These are phyloP conservation scores for Scyliorhinus canicula DNA, from an alignment of 2,797 vertebrate genomes.

Conservation along the genomic window DNA sequence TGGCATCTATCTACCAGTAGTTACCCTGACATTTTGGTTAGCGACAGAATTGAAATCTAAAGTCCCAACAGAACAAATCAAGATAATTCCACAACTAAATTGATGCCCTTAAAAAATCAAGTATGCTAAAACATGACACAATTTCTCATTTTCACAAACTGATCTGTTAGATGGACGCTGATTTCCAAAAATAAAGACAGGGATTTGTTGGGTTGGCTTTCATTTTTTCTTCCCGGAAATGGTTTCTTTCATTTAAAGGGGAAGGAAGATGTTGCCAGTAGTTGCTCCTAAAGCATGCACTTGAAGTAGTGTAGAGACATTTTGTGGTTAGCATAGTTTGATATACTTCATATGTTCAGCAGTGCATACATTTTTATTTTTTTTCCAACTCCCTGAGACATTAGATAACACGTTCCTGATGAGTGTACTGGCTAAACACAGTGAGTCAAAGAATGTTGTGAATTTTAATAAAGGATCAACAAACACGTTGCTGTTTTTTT, in stretches of 20 bases:
- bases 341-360: constrained; percentile 2
- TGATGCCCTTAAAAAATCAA: not conserved
- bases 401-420: constrained; percentile 12
- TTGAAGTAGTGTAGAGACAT: constrained; percentile 32
- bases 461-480: constrained; percentile 38
- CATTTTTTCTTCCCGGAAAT: not conserved
- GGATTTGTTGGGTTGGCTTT: not conserved
- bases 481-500: constrained; percentile 18
- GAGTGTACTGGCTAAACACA: constrained; percentile 25
- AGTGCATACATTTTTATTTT: constrained; percentile 16
- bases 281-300: constrained; percentile 16
- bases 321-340: constrained; percentile 24
- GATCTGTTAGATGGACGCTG: not conserved
- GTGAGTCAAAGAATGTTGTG: constrained; percentile 34
- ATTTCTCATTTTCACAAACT: not conserved
- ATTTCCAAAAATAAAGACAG: constrained; percentile 22
- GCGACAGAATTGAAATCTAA: not conserved
- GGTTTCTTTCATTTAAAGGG: not conserved
- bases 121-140: not conserved
- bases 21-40: not conserved
- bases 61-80: not conserved
- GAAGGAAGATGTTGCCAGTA: not conserved
- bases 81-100: constrained; percentile 13
- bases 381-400: not conserved
- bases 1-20: not conserved